phyloP scores from a whole-genome alignment of 2,113 vertebrate genomes.

The Gavia stellata region DNA sequence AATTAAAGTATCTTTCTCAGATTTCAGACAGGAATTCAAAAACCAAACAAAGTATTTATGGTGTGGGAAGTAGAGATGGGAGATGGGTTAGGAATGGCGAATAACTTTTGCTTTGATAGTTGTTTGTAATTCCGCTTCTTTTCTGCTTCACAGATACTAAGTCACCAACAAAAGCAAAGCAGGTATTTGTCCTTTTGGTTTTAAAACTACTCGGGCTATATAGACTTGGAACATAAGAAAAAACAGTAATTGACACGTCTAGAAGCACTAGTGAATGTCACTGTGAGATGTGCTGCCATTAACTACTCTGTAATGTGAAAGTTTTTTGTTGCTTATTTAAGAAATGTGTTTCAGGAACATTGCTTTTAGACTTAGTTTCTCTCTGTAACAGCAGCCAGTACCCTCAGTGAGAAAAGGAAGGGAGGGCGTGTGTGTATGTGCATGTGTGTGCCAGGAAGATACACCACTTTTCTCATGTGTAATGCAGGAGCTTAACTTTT shows the following conservation, averaged over 20 bases:
- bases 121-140: background rate
- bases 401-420: background rate
- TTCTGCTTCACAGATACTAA: conserved; percentile 71
- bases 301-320: background rate
- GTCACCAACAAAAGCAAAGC: conserved; percentile 71
- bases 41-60: background rate
- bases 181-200: conserved; percentile 72
- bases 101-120: background rate
- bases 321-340: background rate
- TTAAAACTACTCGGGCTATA: background rate
- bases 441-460: background rate
- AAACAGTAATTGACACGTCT: background rate
- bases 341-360: background rate
- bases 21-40: background rate
- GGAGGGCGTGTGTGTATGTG: rapidly evolving
- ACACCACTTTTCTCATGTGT: background rate
- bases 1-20: background rate
- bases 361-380: background rate
- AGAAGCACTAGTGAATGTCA: background rate
- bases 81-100: background rate
- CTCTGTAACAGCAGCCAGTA: background rate
- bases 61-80: background rate
- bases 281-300: background rate
- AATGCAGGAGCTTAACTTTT: background rate
- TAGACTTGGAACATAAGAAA: background rate